Base-by-base conservation (phyloP, 2,888 invertebrate species). In the Carcina quercana region DNA sequence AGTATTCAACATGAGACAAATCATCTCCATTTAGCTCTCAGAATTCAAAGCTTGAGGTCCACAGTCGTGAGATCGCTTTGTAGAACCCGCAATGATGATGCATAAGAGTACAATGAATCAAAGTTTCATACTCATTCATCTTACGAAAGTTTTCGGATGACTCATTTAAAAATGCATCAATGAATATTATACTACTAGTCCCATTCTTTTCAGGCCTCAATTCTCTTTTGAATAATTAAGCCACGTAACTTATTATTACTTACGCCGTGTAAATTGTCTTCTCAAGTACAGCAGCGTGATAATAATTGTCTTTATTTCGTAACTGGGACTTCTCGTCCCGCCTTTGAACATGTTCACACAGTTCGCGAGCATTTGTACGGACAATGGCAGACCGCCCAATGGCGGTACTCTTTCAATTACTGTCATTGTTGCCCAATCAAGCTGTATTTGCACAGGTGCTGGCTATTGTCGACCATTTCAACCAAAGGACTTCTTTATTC, bases 391-490 rank as follows among this genome's bases (percentile, higher is more conserved):
- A n/a, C n/a, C n/a, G n/a, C n/a, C n/a, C n/a, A n/a, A n/a, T 28
- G 32, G 36, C 35, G 26, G 32, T 28, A 15, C 19, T 37, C 30
- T 32, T 42, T 45, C 43, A 41, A 51, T 50, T 45, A 44, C 37
- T 29, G 10, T 34, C 35, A 42, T 46, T 47, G 46, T 50, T 37
- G 15, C 36, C n/a, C 27, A 37, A 46, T 41, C 37, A 41, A 22
- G 35, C 15, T 7, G 25, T 35, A 32, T 42, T 42, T 42, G 37
- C 34, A 32, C 37, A 39, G 35, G 30, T 42, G 42, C 26, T 13
- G n/a, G 11, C 13, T 20, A 34, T 12, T 25, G 13, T 13, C 13
- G 10, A 13, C 25, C 15, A 22, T 28, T 15, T 13, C 21, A 3
- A 20, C 25, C 15, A 13, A 12, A 24, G 8, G n/a, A n/a, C n/a